Evolutionary conservation across 2,797 vertebrate species (phyloP).

Genomic region (Lindbergichthys nudifrons): DNA sequence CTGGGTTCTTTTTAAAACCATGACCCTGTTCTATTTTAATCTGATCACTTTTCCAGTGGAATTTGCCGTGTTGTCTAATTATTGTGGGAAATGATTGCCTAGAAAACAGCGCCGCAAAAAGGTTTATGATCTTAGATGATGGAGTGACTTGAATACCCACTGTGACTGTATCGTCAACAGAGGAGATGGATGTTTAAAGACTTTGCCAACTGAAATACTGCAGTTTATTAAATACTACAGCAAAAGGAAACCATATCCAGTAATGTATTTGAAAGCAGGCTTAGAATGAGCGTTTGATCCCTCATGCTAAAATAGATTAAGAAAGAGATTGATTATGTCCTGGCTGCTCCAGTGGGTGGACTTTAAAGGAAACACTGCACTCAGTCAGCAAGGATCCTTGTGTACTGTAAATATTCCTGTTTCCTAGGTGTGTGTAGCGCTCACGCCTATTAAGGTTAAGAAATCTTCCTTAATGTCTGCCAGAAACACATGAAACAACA

Average conservation of each 20-base stretch:
- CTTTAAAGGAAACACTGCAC: conserved; percentile 54
- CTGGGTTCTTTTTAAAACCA: conserved; percentile 38
- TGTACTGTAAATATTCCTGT: conserved; percentile 58
- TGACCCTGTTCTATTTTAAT: conserved; percentile 37
- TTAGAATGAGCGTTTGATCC: conserved; percentile 26
- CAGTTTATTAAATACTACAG: conserved; percentile 29
- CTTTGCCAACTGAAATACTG: conserved; percentile 57
- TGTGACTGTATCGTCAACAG: conserved; percentile 50
- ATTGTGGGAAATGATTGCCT: conserved; percentile 22
- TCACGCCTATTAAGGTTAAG: conserved; percentile 52
- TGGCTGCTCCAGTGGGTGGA: conserved; percentile 26
- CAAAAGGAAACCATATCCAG: conserved; percentile 30
- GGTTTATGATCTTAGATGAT: conserved; percentile 47
- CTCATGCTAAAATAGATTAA: conserved; percentile 30
- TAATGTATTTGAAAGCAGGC: conserved; percentile 35
- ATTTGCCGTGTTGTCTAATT: conserved; percentile 21
- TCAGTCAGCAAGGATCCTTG: conserved; percentile 45
- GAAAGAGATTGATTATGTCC: conserved; percentile 40
- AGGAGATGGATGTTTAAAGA: conserved; percentile 58
- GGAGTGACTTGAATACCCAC: conserved; percentile 34
- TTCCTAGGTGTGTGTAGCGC: conserved; percentile 39
- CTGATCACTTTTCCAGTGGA: conserved; percentile 6
- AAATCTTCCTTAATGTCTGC: conserved; percentile 22
- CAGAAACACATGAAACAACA: conserved; percentile 36
- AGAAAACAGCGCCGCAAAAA: not conserved